Conservation (phyloP, 2,113 vertebrate species). For the Amphilophus citrinellus region DNA sequence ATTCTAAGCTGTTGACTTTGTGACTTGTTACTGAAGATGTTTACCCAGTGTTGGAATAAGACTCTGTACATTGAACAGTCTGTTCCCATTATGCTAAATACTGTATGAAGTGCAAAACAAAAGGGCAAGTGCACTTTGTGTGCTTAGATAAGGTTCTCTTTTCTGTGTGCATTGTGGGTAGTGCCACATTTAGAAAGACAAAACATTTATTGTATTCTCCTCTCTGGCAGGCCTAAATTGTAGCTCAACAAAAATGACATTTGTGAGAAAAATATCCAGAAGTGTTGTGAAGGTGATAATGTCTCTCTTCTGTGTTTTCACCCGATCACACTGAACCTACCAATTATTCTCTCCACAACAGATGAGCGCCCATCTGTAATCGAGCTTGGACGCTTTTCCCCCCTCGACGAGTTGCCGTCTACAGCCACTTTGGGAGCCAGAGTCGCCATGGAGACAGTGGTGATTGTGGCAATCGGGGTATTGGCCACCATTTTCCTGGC, state of each 20-base stretch:
- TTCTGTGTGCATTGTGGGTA: slow-evolving; percentile 41
- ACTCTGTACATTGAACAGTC: neutral
- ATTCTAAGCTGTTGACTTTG: neutral
- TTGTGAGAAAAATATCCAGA: neutral
- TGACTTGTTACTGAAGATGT: slow-evolving; percentile 1
- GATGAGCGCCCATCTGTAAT: slow-evolving; percentile 69
- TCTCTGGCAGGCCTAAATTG: neutral
- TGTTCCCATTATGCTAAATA: slow-evolving; percentile 1
- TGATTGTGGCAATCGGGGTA: slow-evolving; percentile 96
- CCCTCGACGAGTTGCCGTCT: slow-evolving; percentile 6
- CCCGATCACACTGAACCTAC: slow-evolving; percentile 30
- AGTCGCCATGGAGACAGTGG: slow-evolving; percentile 93
- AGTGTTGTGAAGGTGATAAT: neutral
- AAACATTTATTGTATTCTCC: neutral
- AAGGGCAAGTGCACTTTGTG: slow-evolving; percentile 9
- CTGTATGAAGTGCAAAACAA: slow-evolving; percentile 29
- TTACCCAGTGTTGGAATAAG: neutral
- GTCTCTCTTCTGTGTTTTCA: neutral
- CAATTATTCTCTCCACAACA: slow-evolving; percentile 41
- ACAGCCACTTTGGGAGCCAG: slow-evolving; percentile 18
- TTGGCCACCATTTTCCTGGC: slow-evolving; percentile 96
- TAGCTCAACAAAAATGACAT: neutral
- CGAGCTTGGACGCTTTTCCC: slow-evolving; percentile 43
- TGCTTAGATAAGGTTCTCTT: slow-evolving; percentile 46
- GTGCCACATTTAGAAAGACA: slow-evolving; percentile 18